phyloP scores from a whole-genome alignment of 2,888 invertebrate species.

The Drosophila putrida region DNA sequence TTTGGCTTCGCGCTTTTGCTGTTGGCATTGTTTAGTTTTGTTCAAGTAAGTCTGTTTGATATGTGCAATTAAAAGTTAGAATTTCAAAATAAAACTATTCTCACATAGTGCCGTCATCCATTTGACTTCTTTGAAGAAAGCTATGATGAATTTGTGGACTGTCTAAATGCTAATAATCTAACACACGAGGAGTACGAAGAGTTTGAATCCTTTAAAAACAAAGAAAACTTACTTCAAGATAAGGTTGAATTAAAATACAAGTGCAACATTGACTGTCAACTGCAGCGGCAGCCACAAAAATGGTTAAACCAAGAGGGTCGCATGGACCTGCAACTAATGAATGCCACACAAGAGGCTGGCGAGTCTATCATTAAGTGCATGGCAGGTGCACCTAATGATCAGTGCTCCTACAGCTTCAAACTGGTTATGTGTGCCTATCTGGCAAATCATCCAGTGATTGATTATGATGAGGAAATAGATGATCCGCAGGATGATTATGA shows the following conservation, averaged over 20 bases:
- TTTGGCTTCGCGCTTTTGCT: background rate
- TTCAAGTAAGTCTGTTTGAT: background rate
- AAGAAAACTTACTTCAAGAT: conserved; percentile 5
- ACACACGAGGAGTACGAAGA: conserved; percentile 12
- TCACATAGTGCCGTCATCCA: conserved; percentile 10
- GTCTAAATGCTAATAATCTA: conserved; percentile 3
- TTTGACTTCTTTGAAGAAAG: conserved; percentile 20
- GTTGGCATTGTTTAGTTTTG: background rate
- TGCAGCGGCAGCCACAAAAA: conserved; percentile 6
- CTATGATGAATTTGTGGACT: conserved; percentile 4
- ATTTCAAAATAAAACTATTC: background rate
- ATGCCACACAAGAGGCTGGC: conserved; percentile 9
- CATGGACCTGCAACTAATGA: conserved; percentile 17
- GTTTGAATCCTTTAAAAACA: conserved; percentile 11
- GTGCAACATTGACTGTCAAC: conserved; percentile 18
- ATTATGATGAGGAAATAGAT: conserved; percentile 1
- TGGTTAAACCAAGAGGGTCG: conserved; percentile 6
- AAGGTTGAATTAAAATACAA: conserved; percentile 16
- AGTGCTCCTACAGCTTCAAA: conserved; percentile 21
- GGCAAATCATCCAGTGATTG: conserved; percentile 9
- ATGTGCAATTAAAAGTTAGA: background rate
- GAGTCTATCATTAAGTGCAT: conserved; percentile 13
- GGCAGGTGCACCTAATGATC: conserved; percentile 10
- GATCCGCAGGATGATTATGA: background rate
- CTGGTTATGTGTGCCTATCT: conserved; percentile 15